Evolutionary conservation across 2,888 invertebrate genomes (phyloP).

Genomic region (Nebria brevicollis): DNA sequence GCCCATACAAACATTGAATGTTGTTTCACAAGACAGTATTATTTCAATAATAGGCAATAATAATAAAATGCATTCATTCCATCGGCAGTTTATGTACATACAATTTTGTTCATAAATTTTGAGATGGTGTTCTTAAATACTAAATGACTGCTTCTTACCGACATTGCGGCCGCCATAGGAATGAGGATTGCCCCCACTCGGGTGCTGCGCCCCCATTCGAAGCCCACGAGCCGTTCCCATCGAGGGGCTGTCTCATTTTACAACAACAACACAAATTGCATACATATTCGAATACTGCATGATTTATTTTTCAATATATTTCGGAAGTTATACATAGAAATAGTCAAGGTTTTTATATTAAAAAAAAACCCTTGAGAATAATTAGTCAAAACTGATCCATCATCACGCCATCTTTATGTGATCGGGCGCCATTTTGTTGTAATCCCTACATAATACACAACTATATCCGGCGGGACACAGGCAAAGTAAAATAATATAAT

Average conservation of each 20-base stretch:
- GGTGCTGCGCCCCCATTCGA: constrained; percentile 7
- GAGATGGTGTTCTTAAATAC: constrained; percentile 3
- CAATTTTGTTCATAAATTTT: constrained; percentile 12
- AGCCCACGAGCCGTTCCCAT: not conserved
- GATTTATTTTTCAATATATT: constrained; percentile 7
- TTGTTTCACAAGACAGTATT: constrained; percentile 27
- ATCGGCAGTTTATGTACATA: constrained; percentile 13
- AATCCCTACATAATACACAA: constrained; percentile 23
- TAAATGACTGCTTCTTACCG: constrained; percentile 13
- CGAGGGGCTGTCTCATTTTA: constrained; percentile 7
- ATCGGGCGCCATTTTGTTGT: constrained; percentile 10
- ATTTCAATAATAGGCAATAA: constrained; percentile 22
- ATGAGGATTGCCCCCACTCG: not conserved
- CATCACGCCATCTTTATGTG: constrained; percentile 7
- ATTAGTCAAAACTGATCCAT: not conserved
- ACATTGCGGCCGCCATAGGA: not conserved
- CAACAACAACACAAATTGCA: constrained; percentile 16
- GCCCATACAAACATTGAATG: not conserved
- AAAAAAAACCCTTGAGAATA: not conserved
- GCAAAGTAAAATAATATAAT: not conserved
- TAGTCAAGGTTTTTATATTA: constrained; percentile 1
- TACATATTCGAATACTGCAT: constrained; percentile 24
- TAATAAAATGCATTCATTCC: constrained; percentile 11
- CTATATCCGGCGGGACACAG: not conserved
- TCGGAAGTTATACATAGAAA: constrained; percentile 2